Percentiles rank a stretch among this genome's conserved stretches.
Evolutionary conservation across 2,888 invertebrate genomes (phyloP).

Genomic region (Gnatocerus cornutus): DNA sequence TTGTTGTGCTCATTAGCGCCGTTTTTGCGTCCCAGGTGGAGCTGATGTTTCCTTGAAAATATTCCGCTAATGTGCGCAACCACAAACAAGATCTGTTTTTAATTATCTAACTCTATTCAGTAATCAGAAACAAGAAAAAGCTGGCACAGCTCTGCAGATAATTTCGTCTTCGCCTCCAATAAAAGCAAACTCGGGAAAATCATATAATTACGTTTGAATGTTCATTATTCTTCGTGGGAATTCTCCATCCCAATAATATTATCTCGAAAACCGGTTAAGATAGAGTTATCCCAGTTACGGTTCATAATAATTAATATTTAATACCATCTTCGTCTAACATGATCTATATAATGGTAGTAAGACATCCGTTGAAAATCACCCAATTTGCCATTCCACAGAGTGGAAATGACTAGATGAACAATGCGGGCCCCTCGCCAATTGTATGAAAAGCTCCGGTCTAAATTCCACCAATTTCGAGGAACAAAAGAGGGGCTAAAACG

Average conservation of each 20-base stretch:
- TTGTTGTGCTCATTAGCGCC: conserved; percentile 2
- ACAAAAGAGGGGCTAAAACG: conserved; percentile 37
- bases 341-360: conserved; percentile 43
- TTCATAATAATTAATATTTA: conserved; percentile 44
- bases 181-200: not conserved
- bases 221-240: conserved; percentile 14
- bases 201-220: conserved; percentile 6
- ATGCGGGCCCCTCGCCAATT: conserved; percentile 33
- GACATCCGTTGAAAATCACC: conserved; percentile 46
- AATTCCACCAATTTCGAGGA: conserved; percentile 33
- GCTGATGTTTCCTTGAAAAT: conserved; percentile 8
- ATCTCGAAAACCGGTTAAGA: conserved; percentile 7
- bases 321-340: conserved; percentile 38
- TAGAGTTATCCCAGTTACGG: conserved; percentile 32
- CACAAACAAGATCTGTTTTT: too few species aligned
- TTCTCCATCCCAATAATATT: conserved; percentile 22
- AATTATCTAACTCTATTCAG: too few species aligned
- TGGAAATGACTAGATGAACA: conserved; percentile 45
- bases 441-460: conserved; percentile 22
- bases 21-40: conserved; percentile 14
- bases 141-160: not conserved
- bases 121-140: not conserved
- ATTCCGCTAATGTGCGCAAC: not conserved
- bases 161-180: not conserved
- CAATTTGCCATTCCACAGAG: conserved; percentile 44